Percentiles rank a stretch among this genome's conserved stretches.
Conservation (phyloP, 1,140 invertebrate genomes). For the Zaprionus davidi region DNA sequence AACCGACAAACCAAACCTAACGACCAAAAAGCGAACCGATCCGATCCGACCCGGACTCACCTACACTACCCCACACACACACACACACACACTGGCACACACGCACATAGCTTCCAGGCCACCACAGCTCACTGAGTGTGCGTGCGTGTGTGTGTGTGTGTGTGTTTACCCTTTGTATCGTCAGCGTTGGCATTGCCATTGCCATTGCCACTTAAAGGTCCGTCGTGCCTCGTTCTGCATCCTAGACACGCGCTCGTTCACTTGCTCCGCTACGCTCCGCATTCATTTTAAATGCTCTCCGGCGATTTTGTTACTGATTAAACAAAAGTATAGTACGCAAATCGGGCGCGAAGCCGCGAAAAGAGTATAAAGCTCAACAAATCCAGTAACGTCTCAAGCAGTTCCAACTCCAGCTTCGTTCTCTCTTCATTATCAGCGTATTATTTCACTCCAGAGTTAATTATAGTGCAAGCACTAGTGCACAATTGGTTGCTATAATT, state of each 20-base stretch:
- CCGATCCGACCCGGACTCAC: slow-evolving; percentile 4
- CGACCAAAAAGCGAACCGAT: slow-evolving; percentile 22
- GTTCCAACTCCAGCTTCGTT: no score
- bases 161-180: slow-evolving; percentile 24
- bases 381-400: no score
- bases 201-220: slow-evolving; percentile 46
- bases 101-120: neutral
- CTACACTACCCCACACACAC: neutral
- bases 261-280: neutral
- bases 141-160: neutral
- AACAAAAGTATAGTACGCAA: neutral
- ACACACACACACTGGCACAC: neutral
- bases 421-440: no score
- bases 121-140: neutral
- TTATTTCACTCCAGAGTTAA: no score
- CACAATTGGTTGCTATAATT: no score
- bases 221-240: slow-evolving; percentile 36
- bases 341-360: neutral
- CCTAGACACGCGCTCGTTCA: slow-evolving; percentile 13
- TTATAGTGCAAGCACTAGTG: no score
- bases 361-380: no score
- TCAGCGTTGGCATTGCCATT: slow-evolving; percentile 36
- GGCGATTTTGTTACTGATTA: slow-evolving; percentile 2
- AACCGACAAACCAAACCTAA: neutral
- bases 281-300: neutral